Conservation (phyloP, 2,113 vertebrate species). For the Nansenia antarctica region DNA sequence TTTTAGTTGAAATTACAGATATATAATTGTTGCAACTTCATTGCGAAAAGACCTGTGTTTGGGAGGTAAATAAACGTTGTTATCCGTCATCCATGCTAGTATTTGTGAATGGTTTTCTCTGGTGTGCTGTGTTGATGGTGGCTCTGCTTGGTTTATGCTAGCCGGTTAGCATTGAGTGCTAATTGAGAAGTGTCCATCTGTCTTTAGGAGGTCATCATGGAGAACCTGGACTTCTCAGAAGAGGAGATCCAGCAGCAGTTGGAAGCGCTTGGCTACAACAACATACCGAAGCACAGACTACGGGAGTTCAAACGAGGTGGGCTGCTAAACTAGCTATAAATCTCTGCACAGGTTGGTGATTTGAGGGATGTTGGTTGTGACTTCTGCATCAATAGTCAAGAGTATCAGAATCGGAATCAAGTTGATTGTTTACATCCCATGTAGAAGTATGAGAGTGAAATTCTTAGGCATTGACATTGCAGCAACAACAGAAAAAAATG, state of each 20-base stretch:
- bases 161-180: too few species aligned
- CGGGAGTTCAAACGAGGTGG: constrained; percentile 74
- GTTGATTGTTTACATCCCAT: too few species aligned
- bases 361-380: neutral
- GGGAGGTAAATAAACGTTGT: neutral
- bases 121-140: neutral
- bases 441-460: too few species aligned
- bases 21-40: neutral
- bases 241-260: constrained; percentile 74
- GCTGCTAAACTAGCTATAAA: neutral
- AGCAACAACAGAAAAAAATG: too few species aligned
- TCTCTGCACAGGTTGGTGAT: neutral
- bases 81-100: neutral
- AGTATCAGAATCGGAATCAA: neutral
- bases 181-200: neutral
- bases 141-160: neutral
- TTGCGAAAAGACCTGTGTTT: neutral
- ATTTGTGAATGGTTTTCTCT: neutral
- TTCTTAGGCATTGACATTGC: too few species aligned
- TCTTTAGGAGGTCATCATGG: constrained; percentile 62
- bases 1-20: neutral
- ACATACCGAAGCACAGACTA: constrained; percentile 69
- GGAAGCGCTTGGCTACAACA: constrained; percentile 67
- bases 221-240: constrained; percentile 71
- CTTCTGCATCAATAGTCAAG: neutral